Conservation (phyloP, 2,113 vertebrate species). For the Herpetotheres cachinnans region DNA sequence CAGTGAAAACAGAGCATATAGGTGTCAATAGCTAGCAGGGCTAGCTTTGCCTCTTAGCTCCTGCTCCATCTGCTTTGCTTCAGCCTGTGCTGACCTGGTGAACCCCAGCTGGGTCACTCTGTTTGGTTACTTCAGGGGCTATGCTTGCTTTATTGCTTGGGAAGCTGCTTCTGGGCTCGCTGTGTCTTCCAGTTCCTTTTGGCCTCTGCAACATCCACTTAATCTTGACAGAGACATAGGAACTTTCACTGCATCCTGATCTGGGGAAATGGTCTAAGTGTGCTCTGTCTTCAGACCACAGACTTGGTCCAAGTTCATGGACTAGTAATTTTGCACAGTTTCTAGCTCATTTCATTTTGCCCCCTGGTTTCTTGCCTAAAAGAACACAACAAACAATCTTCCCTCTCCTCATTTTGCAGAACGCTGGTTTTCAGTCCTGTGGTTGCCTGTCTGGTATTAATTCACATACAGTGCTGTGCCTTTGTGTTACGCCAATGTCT, state of each 20-base stretch:
- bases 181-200: background rate
- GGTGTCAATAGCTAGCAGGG: background rate
- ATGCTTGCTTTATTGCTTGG: background rate
- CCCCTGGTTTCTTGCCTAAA: background rate
- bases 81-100: background rate
- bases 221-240: background rate
- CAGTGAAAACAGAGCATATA: background rate
- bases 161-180: background rate
- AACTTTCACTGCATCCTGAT: background rate
- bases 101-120: background rate
- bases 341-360: background rate
- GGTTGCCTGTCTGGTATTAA: accelerated
- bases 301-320: background rate
- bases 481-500: background rate
- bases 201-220: background rate
- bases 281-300: background rate
- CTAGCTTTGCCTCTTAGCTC: background rate
- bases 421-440: background rate
- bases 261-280: background rate
- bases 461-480: accelerated
- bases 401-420: background rate
- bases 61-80: background rate
- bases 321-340: background rate
- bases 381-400: background rate
- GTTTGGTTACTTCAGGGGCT: background rate